phyloP scores from a whole-genome alignment of 2,888 invertebrate genomes.

The Chironomus tentans region DNA sequence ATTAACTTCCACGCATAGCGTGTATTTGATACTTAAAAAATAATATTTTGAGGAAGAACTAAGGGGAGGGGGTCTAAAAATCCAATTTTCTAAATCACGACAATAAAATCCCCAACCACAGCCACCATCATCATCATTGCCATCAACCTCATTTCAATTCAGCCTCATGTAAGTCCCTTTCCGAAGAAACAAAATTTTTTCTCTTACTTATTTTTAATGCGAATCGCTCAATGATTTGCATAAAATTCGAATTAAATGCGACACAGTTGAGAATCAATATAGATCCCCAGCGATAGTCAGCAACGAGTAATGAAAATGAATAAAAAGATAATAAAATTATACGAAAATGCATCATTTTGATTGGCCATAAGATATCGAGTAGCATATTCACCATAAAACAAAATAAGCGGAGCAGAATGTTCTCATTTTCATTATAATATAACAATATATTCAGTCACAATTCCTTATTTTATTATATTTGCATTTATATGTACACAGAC shows the following conservation, averaged over 20 bases:
- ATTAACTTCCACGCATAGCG: too few relatives aligned
- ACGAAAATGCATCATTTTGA: neutral
- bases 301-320: neutral
- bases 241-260: slow-evolving; percentile 22
- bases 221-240: slow-evolving; percentile 10
- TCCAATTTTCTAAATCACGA: too few relatives aligned
- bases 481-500: neutral
- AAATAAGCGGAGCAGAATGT: neutral
- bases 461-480: neutral
- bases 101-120: neutral
- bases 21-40: too few relatives aligned
- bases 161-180: too few relatives aligned
- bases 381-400: neutral
- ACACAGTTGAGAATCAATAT: slow-evolving; percentile 21
- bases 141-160: too few relatives aligned
- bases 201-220: too few relatives aligned
- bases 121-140: neutral
- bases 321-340: neutral
- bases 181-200: too few relatives aligned
- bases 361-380: neutral
- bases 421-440: neutral
- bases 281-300: neutral
- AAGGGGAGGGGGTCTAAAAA: too few relatives aligned
- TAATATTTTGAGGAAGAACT: too few relatives aligned
- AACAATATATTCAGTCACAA: neutral